Conservation (phyloP, 2,113 vertebrate species). For the Paradisaea rubra region DNA sequence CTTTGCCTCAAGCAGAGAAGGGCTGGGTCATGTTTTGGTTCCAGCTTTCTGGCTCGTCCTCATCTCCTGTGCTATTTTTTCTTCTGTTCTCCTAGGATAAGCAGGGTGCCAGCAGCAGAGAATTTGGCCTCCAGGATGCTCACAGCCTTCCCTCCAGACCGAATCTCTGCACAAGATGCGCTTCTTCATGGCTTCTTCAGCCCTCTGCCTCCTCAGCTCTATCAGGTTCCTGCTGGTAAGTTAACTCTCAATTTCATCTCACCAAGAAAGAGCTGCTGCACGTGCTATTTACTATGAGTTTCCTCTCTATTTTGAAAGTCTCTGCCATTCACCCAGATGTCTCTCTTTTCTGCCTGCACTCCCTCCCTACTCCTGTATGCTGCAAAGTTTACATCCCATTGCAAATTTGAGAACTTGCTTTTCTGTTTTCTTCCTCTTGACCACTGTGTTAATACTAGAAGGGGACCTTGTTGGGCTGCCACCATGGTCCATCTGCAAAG, state of each 20-base stretch:
- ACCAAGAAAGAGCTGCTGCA: background rate
- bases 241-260: background rate
- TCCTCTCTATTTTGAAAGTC: background rate
- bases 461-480: background rate
- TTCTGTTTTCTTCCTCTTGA: background rate
- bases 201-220: constrained; percentile 77
- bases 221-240: constrained; percentile 80
- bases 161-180: constrained; percentile 72
- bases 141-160: constrained; percentile 69
- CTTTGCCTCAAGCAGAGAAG: background rate
- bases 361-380: background rate
- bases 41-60: background rate
- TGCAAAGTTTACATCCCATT: background rate
- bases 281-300: background rate
- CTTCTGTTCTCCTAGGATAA: constrained; percentile 70
- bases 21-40: background rate
- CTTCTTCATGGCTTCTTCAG: constrained; percentile 82
- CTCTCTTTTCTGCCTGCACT: background rate
- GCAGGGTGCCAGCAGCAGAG: constrained; percentile 78
- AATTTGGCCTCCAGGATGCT: constrained; percentile 82
- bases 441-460: background rate
- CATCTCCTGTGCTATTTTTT: background rate
- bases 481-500: background rate
- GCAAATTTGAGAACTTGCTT: background rate
- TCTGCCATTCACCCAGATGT: background rate